Conservation (phyloP, 2,888 invertebrate species). For the Philaethria dido region DNA sequence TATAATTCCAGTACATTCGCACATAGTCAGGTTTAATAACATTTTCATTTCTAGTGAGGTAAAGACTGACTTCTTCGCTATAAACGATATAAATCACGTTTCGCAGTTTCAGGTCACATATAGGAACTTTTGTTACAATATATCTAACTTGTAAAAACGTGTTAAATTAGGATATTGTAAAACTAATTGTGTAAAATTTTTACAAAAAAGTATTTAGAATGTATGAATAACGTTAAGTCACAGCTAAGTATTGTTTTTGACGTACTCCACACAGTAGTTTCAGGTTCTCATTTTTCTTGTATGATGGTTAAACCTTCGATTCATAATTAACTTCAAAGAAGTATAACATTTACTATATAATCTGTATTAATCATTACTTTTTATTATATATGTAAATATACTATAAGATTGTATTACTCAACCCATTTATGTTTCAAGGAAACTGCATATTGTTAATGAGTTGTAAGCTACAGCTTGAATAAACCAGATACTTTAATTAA, state of each 20-base stretch:
- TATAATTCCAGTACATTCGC: conserved; percentile 58
- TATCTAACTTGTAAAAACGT: conserved; percentile 46
- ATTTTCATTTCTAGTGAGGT: conserved; percentile 69
- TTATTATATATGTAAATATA: conserved; percentile 62
- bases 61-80: conserved; percentile 74
- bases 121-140: conserved; percentile 37
- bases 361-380: conserved; percentile 54
- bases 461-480: conserved; percentile 77
- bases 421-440: conserved; percentile 73
- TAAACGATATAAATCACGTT: conserved; percentile 44
- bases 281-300: conserved; percentile 29
- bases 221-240: conserved; percentile 24
- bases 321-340: conserved; percentile 68
- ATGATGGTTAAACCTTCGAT: conserved; percentile 35
- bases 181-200: conserved; percentile 37
- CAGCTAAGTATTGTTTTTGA: conserved; percentile 23
- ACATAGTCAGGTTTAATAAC: conserved; percentile 71
- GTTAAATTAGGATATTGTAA: conserved; percentile 38
- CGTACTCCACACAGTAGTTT: conserved; percentile 24
- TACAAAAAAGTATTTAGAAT: conserved; percentile 34
- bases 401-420: conserved; percentile 55
- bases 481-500: conserved; percentile 70
- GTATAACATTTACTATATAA: conserved; percentile 56
- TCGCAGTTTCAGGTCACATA: conserved; percentile 44
- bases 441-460: conserved; percentile 76